These are phyloP conservation scores for Linnaemya vulpina DNA, from an alignment of 2,888 invertebrate genomes.

Conservation along the genomic window DNA sequence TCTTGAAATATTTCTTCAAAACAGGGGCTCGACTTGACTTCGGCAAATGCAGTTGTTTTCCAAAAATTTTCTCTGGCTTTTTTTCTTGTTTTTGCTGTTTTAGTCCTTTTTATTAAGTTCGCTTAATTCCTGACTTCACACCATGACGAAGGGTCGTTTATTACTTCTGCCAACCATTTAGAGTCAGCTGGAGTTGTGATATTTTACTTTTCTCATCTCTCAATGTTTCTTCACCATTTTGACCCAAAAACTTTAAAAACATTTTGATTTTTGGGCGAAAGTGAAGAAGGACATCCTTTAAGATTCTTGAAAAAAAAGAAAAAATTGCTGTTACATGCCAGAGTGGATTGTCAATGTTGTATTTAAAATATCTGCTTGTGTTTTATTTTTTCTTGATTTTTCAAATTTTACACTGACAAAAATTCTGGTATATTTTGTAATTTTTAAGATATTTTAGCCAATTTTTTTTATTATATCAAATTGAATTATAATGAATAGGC, in stretches of 20 bases:
- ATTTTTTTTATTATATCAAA: no score
- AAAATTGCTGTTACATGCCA: constrained; percentile 58
- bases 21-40: neutral
- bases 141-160: constrained; percentile 68
- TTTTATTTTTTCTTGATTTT: constrained; percentile 70
- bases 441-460: no score
- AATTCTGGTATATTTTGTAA: constrained; percentile 5
- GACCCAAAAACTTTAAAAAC: constrained; percentile 51
- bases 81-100: neutral
- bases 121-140: constrained; percentile 69
- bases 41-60: constrained; percentile 34
- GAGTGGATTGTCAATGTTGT: constrained; percentile 73
- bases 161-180: constrained; percentile 43
- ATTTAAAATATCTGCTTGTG: no score
- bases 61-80: constrained; percentile 3
- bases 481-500: no score
- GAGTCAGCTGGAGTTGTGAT: constrained; percentile 36
- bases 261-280: constrained; percentile 2
- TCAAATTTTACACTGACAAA: constrained; percentile 18
- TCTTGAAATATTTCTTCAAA: constrained; percentile 58
- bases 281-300: constrained; percentile 14
- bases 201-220: constrained; percentile 54
- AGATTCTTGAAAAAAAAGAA: constrained; percentile 48
- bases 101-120: constrained; percentile 61
- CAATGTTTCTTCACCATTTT: constrained; percentile 48